Percentiles rank a stretch among this genome's conserved stretches.
phyloP scores from a whole-genome alignment of 2,113 vertebrate genomes.

The Hydrolagus affinis region DNA sequence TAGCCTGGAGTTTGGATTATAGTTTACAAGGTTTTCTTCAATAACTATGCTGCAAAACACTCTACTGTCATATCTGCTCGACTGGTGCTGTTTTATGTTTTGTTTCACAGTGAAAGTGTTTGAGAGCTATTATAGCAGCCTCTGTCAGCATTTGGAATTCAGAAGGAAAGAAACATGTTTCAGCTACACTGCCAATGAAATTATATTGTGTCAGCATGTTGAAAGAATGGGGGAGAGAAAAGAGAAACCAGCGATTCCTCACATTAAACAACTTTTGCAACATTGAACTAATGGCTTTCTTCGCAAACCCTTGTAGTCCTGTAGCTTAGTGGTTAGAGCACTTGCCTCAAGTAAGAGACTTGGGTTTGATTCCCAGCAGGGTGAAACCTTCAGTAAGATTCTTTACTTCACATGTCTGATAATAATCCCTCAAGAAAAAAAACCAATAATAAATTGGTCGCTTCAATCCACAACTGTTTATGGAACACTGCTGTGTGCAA shows the following conservation, averaged over 20 bases:
- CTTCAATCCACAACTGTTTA: no score
- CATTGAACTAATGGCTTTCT: neutral
- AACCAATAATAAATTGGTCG: no score
- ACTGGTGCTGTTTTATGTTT: slow-evolving; percentile 1
- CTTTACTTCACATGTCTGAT: no score
- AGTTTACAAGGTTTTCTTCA: slow-evolving; percentile 22
- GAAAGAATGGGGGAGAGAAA: neutral
- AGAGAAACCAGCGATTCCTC: neutral
- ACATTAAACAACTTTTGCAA: neutral
- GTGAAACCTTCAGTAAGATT: no score
- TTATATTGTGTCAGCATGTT: neutral
- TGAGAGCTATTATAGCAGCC: neutral
- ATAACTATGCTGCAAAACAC: slow-evolving; percentile 9
- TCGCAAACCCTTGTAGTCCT: neutral
- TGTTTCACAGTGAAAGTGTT: neutral
- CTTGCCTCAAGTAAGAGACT: no score
- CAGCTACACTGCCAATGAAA: neutral
- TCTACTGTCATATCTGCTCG: slow-evolving; percentile 21
- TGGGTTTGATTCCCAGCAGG: no score
- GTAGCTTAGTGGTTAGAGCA: no score
- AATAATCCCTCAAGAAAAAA: no score
- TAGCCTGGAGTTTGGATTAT: slow-evolving; percentile 26
- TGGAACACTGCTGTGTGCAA: no score
- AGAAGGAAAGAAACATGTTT: neutral
- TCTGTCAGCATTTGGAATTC: neutral